Base-by-base conservation (phyloP, 2,113 vertebrate genomes). In the Campylomormyrus numenius region DNA sequence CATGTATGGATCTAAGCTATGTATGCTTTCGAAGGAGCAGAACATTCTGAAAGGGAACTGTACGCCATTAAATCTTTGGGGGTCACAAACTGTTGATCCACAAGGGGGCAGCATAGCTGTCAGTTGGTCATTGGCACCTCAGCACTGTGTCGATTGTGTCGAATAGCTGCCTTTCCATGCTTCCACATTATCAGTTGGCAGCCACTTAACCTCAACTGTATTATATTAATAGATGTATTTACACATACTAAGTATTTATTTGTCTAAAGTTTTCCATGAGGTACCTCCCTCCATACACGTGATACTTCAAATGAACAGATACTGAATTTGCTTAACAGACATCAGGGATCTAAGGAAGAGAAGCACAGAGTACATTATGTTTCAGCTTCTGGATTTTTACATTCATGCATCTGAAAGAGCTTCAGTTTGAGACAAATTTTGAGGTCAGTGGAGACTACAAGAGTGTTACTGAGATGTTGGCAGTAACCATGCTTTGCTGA, bases 131-230 rank as follows among this genome's bases (percentile, higher is more conserved):
- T 45, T 48, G 45, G 83, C 19, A 24, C 83, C 45, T 45, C 45
- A 85, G 9, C 45, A 85, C 74, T 80, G 83, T 85, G 83, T 85
- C 15, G 77, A 24, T 6, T 83, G 19, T 46, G 45, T 46, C 42
- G 15, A 46, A 42, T 48, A 46, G 83, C 42, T 85, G 83, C 83
- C 83, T 85, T 85, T 85, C 46, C 83, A 85, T 46, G 83, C 83
- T 85, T 80, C 74, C 74, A 80, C 74, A 80, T 80, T 80, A 10
- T 46, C 21, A n/a, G 42, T 85, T 85, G 83, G 45, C 24, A 45
- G 45, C 45, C 83, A 85, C 7, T n/a, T 84, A 84, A 84, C 83
- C 83, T 85, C 83, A 85, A 24, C 83, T 85, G 83, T 85, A 85
- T 48, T 46, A 85, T 85, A 85, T 48, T 85, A 48, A 48, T 48